Base-by-base conservation (phyloP, 2,797 vertebrate genomes). In the Clarias platycephalus region DNA sequence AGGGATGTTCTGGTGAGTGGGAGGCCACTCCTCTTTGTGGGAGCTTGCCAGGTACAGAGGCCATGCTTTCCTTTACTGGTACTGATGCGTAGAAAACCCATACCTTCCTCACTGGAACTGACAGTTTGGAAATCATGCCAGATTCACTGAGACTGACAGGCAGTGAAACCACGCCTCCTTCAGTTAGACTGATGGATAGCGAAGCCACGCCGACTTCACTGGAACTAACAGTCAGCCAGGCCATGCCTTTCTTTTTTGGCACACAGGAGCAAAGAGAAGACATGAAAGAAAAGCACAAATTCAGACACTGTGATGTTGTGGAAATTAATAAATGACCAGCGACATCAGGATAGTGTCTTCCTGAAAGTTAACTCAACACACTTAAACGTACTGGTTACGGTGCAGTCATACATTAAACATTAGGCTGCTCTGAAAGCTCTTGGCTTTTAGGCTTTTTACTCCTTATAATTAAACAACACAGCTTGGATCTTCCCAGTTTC, bases 381-480 rank as follows among this genome's bases (percentile, higher is more conserved):
- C 44, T 13, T 22, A 6, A 20, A 1, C 58, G 44, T 22, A 8
- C 60, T 63, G 60, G 5, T 66, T 64, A 64, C 26, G 7, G 34
- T 22, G 53, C 20, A 31, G 28, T 28, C 70, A 31, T 26, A 44
- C 28, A 28, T 34, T 24, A 74, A 72, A 62, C 63, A 8, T 49
- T 57, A 83, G 62, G 28, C 58, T 4, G 63, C 28, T 75, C 22
- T 80, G 64, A 80, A 40, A 78, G 67, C 70, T 64, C 60, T 28
- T 12, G 72, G 53, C 49, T 78, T 83, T 90, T 66, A 84, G 53
- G 74, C 64, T 53, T 88, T 88, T 85, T 67, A 76, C 75, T 64
- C 85, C 85, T 87, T 88, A 70, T 88, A 90, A 88, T 89, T 89
- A 87, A 87, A 72, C 84, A 22, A 6, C 82, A 78, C 40, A 24